These are phyloP conservation scores for Zygogramma bicolorata DNA, from an alignment of 2,888 invertebrate species.

Conservation along the genomic window DNA sequence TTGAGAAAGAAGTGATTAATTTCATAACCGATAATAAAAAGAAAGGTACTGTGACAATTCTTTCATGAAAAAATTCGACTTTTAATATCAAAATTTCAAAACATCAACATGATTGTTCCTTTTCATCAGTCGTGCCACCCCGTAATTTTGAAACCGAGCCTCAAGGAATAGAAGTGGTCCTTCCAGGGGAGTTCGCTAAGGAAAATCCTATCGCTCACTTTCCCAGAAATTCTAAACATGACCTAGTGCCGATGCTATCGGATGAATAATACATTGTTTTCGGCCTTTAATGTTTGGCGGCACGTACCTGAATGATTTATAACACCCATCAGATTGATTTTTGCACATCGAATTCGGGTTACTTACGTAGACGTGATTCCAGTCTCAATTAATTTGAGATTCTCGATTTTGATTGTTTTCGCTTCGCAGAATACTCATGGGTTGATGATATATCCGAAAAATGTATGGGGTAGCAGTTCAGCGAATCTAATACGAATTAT, in stretches of 20 bases:
- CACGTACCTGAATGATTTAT: slow-evolving; percentile 23
- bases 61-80: too few relatives aligned
- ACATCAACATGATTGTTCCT: too few relatives aligned
- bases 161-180: slow-evolving; percentile 18
- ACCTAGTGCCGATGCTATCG: slow-evolving; percentile 28
- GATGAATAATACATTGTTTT: slow-evolving; percentile 33
- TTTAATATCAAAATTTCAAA: too few relatives aligned
- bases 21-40: too few relatives aligned
- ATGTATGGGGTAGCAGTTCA: background rate
- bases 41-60: too few relatives aligned
- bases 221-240: slow-evolving; percentile 30
- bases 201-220: slow-evolving; percentile 35
- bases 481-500: background rate
- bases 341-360: slow-evolving; percentile 13
- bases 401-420: slow-evolving; percentile 4
- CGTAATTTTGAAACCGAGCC: background rate
- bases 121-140: background rate
- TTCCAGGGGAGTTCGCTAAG: slow-evolving; percentile 29
- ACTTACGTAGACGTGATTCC: background rate
- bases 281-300: slow-evolving; percentile 16
- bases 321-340: slow-evolving; percentile 18
- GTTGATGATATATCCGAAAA: background rate
- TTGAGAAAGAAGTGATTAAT: too few relatives aligned
- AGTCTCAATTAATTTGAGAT: background rate
- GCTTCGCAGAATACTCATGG: background rate